Base-by-base conservation (phyloP, 2,797 vertebrate genomes). In the Cyprinella venusta region DNA sequence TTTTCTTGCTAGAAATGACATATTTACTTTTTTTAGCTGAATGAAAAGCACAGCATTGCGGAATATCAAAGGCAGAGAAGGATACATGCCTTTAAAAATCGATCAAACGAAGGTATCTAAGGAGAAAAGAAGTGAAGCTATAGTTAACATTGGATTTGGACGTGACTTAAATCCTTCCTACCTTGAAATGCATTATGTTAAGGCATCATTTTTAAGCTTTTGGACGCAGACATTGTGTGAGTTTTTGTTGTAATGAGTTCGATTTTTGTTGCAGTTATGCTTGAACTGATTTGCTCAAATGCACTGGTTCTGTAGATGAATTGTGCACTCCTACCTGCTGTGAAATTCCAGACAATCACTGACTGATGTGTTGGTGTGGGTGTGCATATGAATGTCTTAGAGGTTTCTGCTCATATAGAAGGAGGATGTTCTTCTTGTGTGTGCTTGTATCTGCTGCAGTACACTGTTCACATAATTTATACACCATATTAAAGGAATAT, bases 381-480 rank as follows among this genome's bases (percentile, higher is more conserved):
- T 79, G 76, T 79, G 12, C 63, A 77, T 77, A n/a, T 65, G 26
- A 78, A 79, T 65, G 61, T 67, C 19, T 79, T n/a, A 65, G 61
- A 79, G 16, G 18, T 67, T 48, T 79, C 26, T 67, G 42, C 26
- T 77, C 59, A 19, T 42, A 13, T 19, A 26, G 75, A 59, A 63
- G 56, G 30, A 63, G 24, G 24, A 26, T 64, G 40, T 77, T 69
- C 13, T 69, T 21, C 38, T 42, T 69, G 67, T 12, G 65, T 30
- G n/a, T 76, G 15, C 19, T 56, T 75, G 30, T 8, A 8, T 40
- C 21, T 75, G 7, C 33, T 40, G 21, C 52, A 76, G 4, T 76
- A 18, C 13, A 76, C 33, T 16, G 56, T 21, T 64, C 75, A 77
- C 0, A 77, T 77, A 76, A 76, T 63, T 38, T 42, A 24, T 75